Evolutionary conservation across 2,888 invertebrate species (phyloP).

Genomic region (Ferrisia virgata): DNA sequence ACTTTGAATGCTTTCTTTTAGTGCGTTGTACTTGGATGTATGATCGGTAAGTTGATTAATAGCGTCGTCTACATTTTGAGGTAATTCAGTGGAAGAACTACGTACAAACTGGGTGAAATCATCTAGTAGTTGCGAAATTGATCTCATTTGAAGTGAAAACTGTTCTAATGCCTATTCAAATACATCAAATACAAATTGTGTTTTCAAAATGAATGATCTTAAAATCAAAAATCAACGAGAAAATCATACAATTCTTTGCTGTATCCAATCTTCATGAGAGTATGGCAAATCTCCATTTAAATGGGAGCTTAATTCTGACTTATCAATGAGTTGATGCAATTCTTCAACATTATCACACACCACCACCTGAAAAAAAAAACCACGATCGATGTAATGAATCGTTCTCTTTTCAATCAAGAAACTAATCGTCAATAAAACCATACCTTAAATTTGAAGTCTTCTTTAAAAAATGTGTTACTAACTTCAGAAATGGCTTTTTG

Average conservation of each 20-base stretch:
- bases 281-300: constrained; percentile 85
- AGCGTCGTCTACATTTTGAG: constrained; percentile 88
- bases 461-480: constrained; percentile 84
- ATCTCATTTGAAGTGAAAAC: constrained; percentile 86
- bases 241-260: constrained; percentile 85
- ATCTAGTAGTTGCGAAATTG: constrained; percentile 81
- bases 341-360: constrained; percentile 83
- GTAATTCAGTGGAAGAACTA: constrained; percentile 69
- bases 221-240: neutral
- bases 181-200: constrained; percentile 41
- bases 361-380: constrained; percentile 57
- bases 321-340: constrained; percentile 79
- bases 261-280: constrained; percentile 94
- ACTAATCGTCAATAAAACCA: constrained; percentile 49
- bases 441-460: constrained; percentile 88
- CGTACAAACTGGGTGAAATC: constrained; percentile 83
- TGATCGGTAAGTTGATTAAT: constrained; percentile 81
- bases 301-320: constrained; percentile 80
- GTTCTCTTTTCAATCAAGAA: neutral
- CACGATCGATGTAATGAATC: neutral
- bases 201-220: neutral
- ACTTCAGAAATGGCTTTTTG: constrained; percentile 96
- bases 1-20: constrained; percentile 80
- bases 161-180: constrained; percentile 82
- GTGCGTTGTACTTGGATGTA: constrained; percentile 66